These are phyloP conservation scores for Baccha elongata DNA, from an alignment of 2,888 invertebrate species.

Conservation along the genomic window DNA sequence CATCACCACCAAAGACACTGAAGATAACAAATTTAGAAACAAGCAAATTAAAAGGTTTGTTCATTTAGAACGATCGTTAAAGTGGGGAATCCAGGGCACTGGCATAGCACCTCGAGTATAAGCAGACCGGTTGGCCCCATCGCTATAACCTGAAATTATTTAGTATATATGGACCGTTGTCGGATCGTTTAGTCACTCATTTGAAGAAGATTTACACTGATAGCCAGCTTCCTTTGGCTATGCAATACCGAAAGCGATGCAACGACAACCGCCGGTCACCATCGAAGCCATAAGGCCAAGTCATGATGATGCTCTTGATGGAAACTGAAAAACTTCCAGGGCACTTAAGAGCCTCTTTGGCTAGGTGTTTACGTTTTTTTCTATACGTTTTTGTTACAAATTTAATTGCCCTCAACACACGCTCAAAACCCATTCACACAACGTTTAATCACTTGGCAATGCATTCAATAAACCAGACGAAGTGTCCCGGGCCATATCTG, in stretches of 20 bases:
- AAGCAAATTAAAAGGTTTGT: constrained; percentile 77
- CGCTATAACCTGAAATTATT: constrained; percentile 71
- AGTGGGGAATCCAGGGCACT: constrained; percentile 49
- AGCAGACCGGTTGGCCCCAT: constrained; percentile 69
- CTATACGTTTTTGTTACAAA: constrained; percentile 67
- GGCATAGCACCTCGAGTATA: constrained; percentile 3
- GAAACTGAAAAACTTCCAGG: constrained; percentile 33
- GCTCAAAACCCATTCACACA: constrained; percentile 62
- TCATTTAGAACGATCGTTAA: constrained; percentile 76
- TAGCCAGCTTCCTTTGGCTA: constrained; percentile 70
- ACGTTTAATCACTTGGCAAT: constrained; percentile 70
- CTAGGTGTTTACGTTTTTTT: constrained; percentile 54
- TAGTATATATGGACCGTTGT: constrained; percentile 71
- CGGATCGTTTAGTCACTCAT: constrained; percentile 74
- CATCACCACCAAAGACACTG: constrained; percentile 62
- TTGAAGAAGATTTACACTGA: constrained; percentile 73
- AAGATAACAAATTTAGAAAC: constrained; percentile 75
- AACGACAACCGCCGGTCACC: constrained; percentile 34
- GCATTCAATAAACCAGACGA: constrained; percentile 69
- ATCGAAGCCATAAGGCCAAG: constrained; percentile 21
- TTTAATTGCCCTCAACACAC: constrained; percentile 73
- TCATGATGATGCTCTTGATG: constrained; percentile 23
- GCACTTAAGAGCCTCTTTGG: constrained; percentile 65
- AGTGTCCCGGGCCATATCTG: constrained; percentile 72
- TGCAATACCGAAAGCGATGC: constrained; percentile 59